phyloP scores from a whole-genome alignment of 2,797 vertebrate genomes.

The Tragopan temminckii region DNA sequence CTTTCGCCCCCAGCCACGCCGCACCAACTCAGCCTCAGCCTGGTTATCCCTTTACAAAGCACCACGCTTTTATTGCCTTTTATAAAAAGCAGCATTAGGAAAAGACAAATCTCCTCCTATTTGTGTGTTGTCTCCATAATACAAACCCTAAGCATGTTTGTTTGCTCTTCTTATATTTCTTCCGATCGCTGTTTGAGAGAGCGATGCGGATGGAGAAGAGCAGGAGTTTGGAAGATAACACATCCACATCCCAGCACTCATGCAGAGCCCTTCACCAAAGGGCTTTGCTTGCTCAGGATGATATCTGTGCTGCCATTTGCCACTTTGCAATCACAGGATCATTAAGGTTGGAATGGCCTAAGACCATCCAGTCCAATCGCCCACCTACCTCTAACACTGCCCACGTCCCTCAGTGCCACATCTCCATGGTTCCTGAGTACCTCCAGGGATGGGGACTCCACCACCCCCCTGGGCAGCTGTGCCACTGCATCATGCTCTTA shows the following conservation, averaged over 20 bases:
- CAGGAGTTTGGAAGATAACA: slow-evolving; percentile 48
- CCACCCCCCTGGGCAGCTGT: too few species aligned
- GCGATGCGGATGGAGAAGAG: slow-evolving; percentile 26
- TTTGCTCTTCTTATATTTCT: slow-evolving; percentile 62
- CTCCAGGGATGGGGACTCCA: too few species aligned
- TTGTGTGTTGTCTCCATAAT: slow-evolving; percentile 58
- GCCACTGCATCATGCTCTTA: too few species aligned
- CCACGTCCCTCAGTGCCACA: too few species aligned
- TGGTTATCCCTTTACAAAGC: slow-evolving; percentile 67
- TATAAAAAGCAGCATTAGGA: slow-evolving; percentile 60
- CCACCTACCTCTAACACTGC: too few species aligned
- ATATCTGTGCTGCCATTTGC: not conserved
- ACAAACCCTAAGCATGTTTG: slow-evolving; percentile 65
- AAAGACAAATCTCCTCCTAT: slow-evolving; percentile 69
- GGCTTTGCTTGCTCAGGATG: not conserved
- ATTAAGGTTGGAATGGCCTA: too few species aligned
- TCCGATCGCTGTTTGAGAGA: slow-evolving; percentile 40
- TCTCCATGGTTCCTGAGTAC: too few species aligned
- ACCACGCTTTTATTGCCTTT: slow-evolving; percentile 61
- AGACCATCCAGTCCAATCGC: too few species aligned
- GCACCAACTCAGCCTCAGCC: not conserved
- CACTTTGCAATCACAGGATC: not conserved
- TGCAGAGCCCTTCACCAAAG: slow-evolving; percentile 30
- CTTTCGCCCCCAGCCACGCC: not conserved
- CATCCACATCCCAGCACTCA: not conserved